phyloP scores from a whole-genome alignment of 92 coral and sea anemone genomes.

The Galaxea fascicularis region DNA sequence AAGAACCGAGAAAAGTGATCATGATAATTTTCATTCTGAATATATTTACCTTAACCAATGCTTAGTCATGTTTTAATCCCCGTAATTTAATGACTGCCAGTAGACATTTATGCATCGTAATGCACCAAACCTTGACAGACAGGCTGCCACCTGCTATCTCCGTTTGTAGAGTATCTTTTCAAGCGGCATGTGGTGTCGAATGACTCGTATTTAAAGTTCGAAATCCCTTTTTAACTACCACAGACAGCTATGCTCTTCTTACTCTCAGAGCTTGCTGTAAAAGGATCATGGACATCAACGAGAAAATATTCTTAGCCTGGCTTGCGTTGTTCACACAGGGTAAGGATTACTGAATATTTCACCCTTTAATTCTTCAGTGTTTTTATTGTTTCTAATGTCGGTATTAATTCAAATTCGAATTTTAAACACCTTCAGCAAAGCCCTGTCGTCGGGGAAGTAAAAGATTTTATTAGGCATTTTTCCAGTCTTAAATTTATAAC shows the following conservation, averaged over 20 bases:
- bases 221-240: background rate
- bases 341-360: background rate
- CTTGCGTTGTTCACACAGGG: slow-evolving; percentile 11
- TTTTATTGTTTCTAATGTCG: too few species aligned
- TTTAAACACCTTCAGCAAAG: background rate
- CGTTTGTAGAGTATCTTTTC: background rate
- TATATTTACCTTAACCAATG: too few species aligned
- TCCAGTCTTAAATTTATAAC: background rate
- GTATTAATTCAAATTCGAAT: background rate
- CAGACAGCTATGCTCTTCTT: slow-evolving; percentile 7
- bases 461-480: background rate
- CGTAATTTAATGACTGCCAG: background rate
- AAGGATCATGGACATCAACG: slow-evolving; percentile 18
- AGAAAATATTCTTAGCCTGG: slow-evolving; percentile 8
- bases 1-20: too few species aligned
- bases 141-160: slow-evolving; percentile 19
- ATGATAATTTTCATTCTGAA: too few species aligned
- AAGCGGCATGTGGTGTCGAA: background rate
- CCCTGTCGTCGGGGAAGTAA: background rate
- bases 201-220: background rate
- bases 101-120: too few species aligned
- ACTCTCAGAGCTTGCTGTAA: background rate
- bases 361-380: background rate
- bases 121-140: background rate
- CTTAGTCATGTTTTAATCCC: background rate